Percentiles rank a stretch among this genome's conserved stretches.
These are phyloP conservation scores for Hyperoodon ampullatus DNA, from an alignment of 2,113 vertebrate species.

Conservation along the genomic window DNA sequence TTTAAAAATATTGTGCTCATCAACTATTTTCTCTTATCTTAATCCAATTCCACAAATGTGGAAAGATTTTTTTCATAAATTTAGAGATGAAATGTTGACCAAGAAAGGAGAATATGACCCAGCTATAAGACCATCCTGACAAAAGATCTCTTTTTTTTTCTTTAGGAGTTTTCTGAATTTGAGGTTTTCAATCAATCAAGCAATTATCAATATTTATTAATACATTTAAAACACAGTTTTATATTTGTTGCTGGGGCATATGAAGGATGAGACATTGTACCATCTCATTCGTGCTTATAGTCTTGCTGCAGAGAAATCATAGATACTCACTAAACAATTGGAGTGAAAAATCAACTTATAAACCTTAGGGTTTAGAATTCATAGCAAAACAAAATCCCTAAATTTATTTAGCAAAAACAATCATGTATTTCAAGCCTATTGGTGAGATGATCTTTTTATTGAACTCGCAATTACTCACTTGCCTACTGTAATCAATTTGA, in stretches of 20 bases:
- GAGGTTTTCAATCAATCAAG: not conserved
- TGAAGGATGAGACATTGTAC: not conserved
- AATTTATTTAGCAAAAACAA: not conserved
- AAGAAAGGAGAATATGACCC: conserved; percentile 20
- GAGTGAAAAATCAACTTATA: not conserved
- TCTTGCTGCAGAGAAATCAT: not conserved
- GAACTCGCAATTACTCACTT: not conserved
- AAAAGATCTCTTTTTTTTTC: not conserved
- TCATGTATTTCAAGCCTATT: not conserved
- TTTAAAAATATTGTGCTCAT: conserved; percentile 44
- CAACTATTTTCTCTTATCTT: conserved; percentile 65
- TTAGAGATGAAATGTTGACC: conserved; percentile 29
- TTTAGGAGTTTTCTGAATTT: conserved; percentile 41
- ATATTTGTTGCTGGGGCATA: not conserved
- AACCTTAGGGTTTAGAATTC: not conserved
- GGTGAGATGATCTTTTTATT: not conserved
- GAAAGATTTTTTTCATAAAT: conserved; percentile 23
- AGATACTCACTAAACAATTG: not conserved
- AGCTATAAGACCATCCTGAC: not conserved
- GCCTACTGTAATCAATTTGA: not conserved
- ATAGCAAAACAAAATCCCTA: not conserved
- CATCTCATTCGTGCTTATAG: not conserved
- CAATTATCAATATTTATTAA: not conserved
- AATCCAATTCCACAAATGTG: conserved; percentile 53
- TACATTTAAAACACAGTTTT: not conserved